phyloP scores from a whole-genome alignment of 2,113 vertebrate species.

The Calidris pugnax region DNA sequence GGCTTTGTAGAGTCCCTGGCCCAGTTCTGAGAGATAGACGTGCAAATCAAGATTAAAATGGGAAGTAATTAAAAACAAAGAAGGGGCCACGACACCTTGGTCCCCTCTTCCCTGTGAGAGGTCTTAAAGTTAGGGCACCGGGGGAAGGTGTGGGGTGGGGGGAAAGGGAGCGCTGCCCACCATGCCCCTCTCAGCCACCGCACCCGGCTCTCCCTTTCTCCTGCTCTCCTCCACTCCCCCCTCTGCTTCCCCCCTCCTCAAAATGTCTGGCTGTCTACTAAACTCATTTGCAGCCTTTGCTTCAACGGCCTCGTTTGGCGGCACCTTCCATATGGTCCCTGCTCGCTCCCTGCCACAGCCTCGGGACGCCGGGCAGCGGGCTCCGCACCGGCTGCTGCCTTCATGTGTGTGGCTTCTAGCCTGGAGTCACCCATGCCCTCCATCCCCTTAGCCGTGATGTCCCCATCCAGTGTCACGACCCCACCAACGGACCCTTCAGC shows the following conservation, averaged over 20 bases:
- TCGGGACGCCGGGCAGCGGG: accelerated
- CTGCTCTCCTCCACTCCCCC: neutral
- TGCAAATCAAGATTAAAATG: conserved; percentile 75
- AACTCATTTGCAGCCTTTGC: conserved; percentile 35
- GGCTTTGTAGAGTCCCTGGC: conserved; percentile 70
- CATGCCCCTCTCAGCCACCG: accelerated
- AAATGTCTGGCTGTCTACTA: conserved; percentile 32
- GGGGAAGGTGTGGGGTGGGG: neutral
- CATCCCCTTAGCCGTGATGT: neutral
- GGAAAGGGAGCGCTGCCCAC: neutral
- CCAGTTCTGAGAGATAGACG: conserved; percentile 68
- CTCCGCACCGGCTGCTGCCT: neutral
- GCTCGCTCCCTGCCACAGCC: neutral
- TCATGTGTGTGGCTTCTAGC: accelerated
- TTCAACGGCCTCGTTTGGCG: neutral
- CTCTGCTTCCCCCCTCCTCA: neutral
- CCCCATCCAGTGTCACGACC: neutral
- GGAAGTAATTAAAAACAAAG: conserved; percentile 73
- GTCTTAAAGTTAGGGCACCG: neutral
- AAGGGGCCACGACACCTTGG: conserved; percentile 63
- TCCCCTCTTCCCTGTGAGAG: neutral
- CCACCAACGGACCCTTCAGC: neutral
- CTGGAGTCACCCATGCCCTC: accelerated
- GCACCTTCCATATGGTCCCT: neutral
- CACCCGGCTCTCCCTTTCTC: neutral